Evolutionary conservation across 1,140 invertebrate genomes (phyloP).

Genomic region (Drosophila sturtevanti): DNA sequence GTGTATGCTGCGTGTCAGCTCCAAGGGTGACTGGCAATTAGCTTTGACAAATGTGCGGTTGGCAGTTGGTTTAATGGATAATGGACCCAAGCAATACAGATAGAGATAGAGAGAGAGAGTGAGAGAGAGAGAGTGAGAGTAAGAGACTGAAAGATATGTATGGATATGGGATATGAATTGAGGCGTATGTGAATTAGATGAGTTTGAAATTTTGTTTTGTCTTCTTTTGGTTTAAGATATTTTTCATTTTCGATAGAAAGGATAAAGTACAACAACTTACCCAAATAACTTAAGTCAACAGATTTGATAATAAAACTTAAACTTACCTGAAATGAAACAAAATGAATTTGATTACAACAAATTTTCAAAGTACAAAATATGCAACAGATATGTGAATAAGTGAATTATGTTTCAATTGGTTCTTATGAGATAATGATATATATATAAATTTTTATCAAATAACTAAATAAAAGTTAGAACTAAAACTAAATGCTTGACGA

Average conservation of each 20-base stretch:
- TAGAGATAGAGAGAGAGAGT: not conserved
- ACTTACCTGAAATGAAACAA: slow-evolving; percentile 56
- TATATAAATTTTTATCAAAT: too few species aligned
- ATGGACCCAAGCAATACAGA: slow-evolving; percentile 36
- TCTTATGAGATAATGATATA: too few species aligned
- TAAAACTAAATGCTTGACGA: too few species aligned
- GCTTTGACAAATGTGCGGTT: slow-evolving; percentile 72
- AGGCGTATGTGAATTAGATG: not conserved
- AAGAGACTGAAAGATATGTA: not conserved
- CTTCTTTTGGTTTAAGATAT: not conserved
- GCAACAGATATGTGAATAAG: too few species aligned
- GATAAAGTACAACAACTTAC: not conserved
- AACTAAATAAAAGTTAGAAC: too few species aligned
- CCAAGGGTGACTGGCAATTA: slow-evolving; percentile 68
- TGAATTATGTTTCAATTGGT: too few species aligned
- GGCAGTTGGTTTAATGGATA: slow-evolving; percentile 71
- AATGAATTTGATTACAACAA: not conserved
- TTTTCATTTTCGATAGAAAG: not conserved
- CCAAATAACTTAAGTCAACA: not conserved
- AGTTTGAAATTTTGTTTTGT: not conserved
- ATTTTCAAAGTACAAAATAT: not conserved
- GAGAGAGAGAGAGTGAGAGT: not conserved
- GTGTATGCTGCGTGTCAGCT: slow-evolving; percentile 59
- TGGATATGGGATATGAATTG: not conserved
- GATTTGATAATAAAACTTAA: not conserved